Evolutionary conservation across 2,888 invertebrate genomes (phyloP).

Genomic region (Patella pellucida): DNA sequence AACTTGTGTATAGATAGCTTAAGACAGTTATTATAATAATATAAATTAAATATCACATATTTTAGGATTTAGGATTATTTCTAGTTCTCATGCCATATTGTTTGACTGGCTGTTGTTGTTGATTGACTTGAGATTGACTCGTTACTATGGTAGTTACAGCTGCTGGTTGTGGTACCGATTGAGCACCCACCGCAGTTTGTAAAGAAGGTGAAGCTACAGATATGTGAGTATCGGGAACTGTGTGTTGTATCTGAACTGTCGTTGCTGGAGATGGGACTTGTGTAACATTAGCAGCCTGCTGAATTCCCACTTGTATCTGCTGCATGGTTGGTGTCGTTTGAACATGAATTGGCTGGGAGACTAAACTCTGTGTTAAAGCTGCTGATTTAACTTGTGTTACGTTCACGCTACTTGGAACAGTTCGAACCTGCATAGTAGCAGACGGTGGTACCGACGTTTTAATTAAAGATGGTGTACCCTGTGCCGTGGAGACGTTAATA

Average conservation of each 20-base stretch:
- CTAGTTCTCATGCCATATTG: slow-evolving; percentile 64
- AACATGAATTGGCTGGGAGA: slow-evolving; percentile 15
- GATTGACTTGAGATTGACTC: slow-evolving; percentile 33
- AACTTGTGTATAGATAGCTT: too few species aligned
- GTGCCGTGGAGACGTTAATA: slow-evolving; percentile 39
- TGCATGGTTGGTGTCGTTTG: slow-evolving; percentile 33
- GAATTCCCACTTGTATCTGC: slow-evolving; percentile 29
- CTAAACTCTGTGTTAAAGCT: slow-evolving; percentile 30
- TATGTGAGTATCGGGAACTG: slow-evolving; percentile 10
- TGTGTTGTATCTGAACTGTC: slow-evolving; percentile 36
- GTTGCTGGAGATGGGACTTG: slow-evolving; percentile 29
- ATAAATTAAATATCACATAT: neutral
- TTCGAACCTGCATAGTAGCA: slow-evolving; percentile 21
- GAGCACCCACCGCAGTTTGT: slow-evolving; percentile 32
- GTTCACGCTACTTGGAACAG: slow-evolving; percentile 28
- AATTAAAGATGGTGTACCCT: slow-evolving; percentile 29
- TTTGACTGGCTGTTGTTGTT: slow-evolving; percentile 31
- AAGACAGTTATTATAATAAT: neutral
- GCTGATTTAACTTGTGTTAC: slow-evolving; percentile 28
- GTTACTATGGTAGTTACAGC: slow-evolving; percentile 39
- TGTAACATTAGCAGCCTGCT: slow-evolving; percentile 32
- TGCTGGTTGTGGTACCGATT: slow-evolving; percentile 39
- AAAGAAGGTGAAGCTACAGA: slow-evolving; percentile 18
- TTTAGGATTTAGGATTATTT: slow-evolving; percentile 58
- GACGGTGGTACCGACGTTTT: slow-evolving; percentile 30